Conservation (phyloP, 2,113 vertebrate genomes). For the Gallinago jamesoni region DNA sequence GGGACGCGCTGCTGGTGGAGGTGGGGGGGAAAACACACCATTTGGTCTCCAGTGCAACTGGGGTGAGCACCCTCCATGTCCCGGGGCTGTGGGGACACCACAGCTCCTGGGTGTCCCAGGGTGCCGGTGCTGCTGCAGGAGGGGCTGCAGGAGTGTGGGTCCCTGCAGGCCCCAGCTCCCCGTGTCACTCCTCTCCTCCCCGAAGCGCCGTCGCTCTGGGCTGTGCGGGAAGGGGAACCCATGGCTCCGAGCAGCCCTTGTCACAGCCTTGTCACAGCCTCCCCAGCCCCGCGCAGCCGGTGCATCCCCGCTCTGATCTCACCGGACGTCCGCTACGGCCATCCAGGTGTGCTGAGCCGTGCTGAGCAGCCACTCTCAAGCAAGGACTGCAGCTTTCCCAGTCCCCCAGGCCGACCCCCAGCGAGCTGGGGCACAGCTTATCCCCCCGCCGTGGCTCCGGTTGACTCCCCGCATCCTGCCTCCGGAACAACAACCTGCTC, state of each 20-base stretch:
- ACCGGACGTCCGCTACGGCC: neutral
- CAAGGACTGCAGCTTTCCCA: neutral
- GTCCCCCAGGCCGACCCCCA: neutral
- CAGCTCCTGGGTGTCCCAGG: rapidly evolving
- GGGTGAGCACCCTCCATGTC: neutral
- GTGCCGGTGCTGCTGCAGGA: neutral
- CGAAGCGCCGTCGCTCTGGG: rapidly evolving
- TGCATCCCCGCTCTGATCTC: neutral
- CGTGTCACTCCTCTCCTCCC: neutral
- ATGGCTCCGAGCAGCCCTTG: neutral
- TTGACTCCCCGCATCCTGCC: neutral
- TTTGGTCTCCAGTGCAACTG: neutral
- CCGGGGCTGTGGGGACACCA: neutral
- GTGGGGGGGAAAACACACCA: rapidly evolving
- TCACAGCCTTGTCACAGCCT: neutral
- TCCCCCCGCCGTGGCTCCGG: rapidly evolving
- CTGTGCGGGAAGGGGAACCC: neutral
- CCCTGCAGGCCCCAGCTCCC: neutral
- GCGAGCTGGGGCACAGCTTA: neutral
- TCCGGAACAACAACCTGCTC: neutral
- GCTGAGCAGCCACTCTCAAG: rapidly evolving
- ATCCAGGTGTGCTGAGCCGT: neutral
- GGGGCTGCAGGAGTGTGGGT: rapidly evolving
- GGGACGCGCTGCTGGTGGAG: rapidly evolving
- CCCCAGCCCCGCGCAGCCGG: neutral